Evolutionary conservation across 2,113 vertebrate species (phyloP).

Genomic region (Piprites chloris): DNA sequence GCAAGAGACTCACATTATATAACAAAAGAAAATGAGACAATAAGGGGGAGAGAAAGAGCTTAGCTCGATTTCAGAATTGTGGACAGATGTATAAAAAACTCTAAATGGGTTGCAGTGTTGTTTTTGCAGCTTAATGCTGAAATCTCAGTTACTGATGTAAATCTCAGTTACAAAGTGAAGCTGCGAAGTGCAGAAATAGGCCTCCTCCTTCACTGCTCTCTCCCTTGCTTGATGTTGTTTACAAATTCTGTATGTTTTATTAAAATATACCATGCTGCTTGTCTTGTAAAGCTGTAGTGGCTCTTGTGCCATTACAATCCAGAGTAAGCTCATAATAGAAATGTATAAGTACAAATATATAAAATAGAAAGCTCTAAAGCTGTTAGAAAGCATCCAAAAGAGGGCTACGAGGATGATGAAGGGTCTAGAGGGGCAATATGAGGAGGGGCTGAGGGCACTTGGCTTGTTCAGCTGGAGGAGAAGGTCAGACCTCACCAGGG

Average conservation of each 20-base stretch:
- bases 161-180: neutral
- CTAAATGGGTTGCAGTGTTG: neutral
- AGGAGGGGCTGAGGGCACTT: neutral
- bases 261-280: neutral
- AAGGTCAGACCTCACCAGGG: neutral
- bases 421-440: rapidly evolving
- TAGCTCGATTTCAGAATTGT: neutral
- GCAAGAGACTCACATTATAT: neutral
- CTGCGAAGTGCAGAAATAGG: neutral
- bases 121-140: neutral
- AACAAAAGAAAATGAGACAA: neutral
- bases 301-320: neutral
- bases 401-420: rapidly evolving
- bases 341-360: neutral
- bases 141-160: neutral
- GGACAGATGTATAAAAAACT: neutral
- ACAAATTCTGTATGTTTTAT: neutral
- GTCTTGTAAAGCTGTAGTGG: neutral
- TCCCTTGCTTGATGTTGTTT: neutral
- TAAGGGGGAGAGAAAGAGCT: neutral
- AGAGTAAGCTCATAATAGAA: neutral
- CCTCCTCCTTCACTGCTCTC: neutral
- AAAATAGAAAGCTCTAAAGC: neutral
- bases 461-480: neutral
- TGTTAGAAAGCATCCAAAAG: neutral